phyloP scores from a whole-genome alignment of 2,888 invertebrate genomes.

The Aquatica leii region DNA sequence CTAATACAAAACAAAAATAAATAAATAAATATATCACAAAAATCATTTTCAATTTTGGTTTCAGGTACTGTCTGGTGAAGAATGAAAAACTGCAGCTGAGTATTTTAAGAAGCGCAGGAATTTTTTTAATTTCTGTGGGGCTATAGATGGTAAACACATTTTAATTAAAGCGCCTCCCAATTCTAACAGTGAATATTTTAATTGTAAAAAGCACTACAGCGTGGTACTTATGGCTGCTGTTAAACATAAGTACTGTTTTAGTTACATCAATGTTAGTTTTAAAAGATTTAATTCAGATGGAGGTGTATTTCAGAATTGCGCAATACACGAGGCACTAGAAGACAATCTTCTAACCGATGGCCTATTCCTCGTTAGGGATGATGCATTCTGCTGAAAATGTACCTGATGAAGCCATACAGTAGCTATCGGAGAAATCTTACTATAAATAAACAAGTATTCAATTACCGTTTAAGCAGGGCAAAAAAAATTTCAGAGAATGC shows the following conservation, averaged over 20 bases:
- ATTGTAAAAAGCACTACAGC: background rate
- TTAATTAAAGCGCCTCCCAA: background rate
- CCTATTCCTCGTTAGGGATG: too few relatives aligned
- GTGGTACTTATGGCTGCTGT: conserved; percentile 5
- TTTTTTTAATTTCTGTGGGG: conserved; percentile 33
- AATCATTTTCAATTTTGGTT: background rate
- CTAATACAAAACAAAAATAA: background rate
- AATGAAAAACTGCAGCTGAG: conserved; percentile 31
- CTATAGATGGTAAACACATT: conserved; percentile 33
- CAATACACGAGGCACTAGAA: background rate
- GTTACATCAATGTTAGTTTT: background rate
- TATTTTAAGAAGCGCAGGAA: conserved; percentile 31
- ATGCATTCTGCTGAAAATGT: background rate
- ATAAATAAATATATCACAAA: background rate
- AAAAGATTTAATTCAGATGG: conserved; percentile 4
- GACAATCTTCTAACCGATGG: too few relatives aligned
- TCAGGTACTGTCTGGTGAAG: conserved; percentile 21
- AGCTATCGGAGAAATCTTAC: background rate
- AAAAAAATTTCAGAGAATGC: background rate
- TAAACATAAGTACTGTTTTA: conserved; percentile 4
- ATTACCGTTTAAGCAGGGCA: background rate
- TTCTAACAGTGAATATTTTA: background rate
- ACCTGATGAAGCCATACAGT: background rate
- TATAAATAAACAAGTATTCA: background rate
- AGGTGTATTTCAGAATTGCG: background rate